Base-by-base conservation (phyloP, 2,797 vertebrate species). In the Meriones psammophilus region DNA sequence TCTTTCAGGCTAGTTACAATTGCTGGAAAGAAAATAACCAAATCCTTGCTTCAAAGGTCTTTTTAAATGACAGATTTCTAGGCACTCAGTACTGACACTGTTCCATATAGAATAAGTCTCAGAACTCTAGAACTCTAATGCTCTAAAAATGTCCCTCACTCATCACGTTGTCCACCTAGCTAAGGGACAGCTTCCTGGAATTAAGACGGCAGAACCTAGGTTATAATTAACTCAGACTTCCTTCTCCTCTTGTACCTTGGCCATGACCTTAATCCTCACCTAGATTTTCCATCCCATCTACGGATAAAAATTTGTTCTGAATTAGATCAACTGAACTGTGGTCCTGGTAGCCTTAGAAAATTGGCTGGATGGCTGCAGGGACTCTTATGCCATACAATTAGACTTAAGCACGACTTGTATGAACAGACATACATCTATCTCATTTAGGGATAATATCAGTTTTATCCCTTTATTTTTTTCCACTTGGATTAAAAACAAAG, bases 221-320 rank as follows among this genome's bases (percentile, higher is more conserved):
- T 94, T 96, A 94, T 60, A 68, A 86, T 97, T 97, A 98, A 97
- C 96, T 93, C 96, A 95, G 80, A 95, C 39, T 96, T 97, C 94
- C 96, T 96, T 88, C 92, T 95, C 77, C 71, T 96, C 94, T 95
- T 96, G 89, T 97, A 94, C 86, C 77, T 91, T 88, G 73, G 28
- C 80, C 20, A n/a, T 71, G 89, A 64, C 26, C n/a, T 95, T 95
- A 73, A 46, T 89, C 94, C 87, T 91, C 88, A 83, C 93, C 96
- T 90, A 84, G 0, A 26, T 0, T 5, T 92, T 90, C 88, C 28
- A 90, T 76, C 60, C 50, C 73, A 28, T 64, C 6, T 89, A 30
- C 0, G 50, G 78, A 79, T 76, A 93, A 50, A 56, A 69, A 69
- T 96, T 88, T 66, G 15, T 89, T 95, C 26, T 30, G 26, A 86